Conservation (phyloP, 2,797 vertebrate genomes). For the Phrynocephalus forsythii region DNA sequence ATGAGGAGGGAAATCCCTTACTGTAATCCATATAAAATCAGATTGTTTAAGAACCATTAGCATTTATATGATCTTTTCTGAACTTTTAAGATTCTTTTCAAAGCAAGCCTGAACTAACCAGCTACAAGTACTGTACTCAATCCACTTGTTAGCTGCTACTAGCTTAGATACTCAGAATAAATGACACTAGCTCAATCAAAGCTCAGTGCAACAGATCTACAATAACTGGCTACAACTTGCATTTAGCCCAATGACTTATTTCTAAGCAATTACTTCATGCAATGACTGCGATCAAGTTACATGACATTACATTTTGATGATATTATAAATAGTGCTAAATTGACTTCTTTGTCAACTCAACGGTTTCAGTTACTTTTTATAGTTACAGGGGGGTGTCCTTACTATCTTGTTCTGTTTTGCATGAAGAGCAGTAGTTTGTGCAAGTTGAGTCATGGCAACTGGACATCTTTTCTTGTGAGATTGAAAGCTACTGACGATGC, state of each 20-base stretch:
- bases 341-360: background rate
- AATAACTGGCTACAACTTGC: too few species aligned
- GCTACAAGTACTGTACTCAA: background rate
- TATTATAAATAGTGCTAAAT: background rate
- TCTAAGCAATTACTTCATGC: background rate
- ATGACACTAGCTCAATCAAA: too few species aligned
- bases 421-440: background rate
- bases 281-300: background rate
- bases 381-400: background rate
- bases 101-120: background rate
- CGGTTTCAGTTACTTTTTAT: background rate
- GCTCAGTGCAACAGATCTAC: too few species aligned
- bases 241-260: too few species aligned
- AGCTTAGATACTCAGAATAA: too few species aligned
- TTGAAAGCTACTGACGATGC: too few species aligned
- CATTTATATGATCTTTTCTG: background rate
- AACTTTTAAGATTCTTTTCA: background rate
- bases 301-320: background rate
- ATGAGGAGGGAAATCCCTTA: background rate
- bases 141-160: too few species aligned
- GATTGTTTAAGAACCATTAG: background rate
- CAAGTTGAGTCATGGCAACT: too few species aligned
- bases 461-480: too few species aligned
- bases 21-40: too few species aligned
- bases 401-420: background rate